These are phyloP conservation scores for Meleagris gallopavo DNA, from an alignment of 2,113 vertebrate species.

Conservation along the genomic window DNA sequence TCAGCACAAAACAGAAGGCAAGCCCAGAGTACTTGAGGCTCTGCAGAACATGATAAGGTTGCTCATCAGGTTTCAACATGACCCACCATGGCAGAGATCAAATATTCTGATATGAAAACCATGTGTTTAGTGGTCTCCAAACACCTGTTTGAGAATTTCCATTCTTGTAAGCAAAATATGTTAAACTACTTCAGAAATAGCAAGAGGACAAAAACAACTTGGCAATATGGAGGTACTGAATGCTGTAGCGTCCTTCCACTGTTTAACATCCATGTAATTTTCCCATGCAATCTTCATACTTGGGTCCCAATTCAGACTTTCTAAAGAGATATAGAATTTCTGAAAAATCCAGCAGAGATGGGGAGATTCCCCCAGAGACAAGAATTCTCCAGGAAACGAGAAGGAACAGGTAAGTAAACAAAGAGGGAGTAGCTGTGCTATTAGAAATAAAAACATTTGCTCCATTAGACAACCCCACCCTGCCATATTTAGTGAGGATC, in stretches of 20 bases:
- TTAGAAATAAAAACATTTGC: not conserved
- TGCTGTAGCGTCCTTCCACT: not conserved
- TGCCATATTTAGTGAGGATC: not conserved
- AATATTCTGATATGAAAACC: conserved; percentile 6
- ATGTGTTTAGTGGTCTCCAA: not conserved
- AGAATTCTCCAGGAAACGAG: not conserved
- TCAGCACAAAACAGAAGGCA: conserved; percentile 55
- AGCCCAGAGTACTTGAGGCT: not conserved
- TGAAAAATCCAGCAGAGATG: not conserved
- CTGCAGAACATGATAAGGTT: conserved; percentile 37
- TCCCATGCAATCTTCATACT: not conserved
- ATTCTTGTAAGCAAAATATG: not conserved
- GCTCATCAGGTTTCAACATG: not conserved
- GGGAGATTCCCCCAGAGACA: not conserved
- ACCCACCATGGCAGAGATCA: not conserved
- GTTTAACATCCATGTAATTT: not conserved
- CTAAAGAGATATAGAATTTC: not conserved
- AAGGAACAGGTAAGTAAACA: not conserved
- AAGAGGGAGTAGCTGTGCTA: not conserved
- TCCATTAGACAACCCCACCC: not conserved
- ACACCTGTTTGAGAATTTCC: not conserved
- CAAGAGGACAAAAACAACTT: not conserved
- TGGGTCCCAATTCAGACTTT: not conserved
- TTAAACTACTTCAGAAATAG: not conserved
- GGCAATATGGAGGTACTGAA: not conserved